Evolutionary conservation across 1,140 invertebrate genomes (phyloP), one percentile per base, ranked within the genome.

Genomic region (Eumeta japonica): DNA sequence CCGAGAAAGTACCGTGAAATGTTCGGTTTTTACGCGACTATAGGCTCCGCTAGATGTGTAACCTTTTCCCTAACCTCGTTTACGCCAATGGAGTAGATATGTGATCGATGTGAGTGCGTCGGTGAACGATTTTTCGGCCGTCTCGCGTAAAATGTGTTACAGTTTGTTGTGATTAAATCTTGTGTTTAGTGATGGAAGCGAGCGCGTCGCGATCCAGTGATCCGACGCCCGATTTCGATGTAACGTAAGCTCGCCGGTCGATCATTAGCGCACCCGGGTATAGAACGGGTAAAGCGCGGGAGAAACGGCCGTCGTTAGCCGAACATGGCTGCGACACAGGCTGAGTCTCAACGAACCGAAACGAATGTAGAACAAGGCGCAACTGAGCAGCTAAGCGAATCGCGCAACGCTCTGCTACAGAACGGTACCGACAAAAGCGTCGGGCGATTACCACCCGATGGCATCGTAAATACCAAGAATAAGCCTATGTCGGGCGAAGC

Each of bases 51-150:
- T 64, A 68, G 73, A 80, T 79, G 73, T 75, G 73, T 78, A 77
- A 78, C 74, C 76, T 79, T 79, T 79, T 80, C 78, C 79, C 79
- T 82, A 82, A 82, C 80, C 80, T 82, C 79, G 77, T 80, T 81
- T 80, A 79, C 79, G 77, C 79, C 80, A 81, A 79, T 82, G 78
- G 77, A 79, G 78, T 79, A 79, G 78, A 79, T 80, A 81, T 76
- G 75, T 79, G 79, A 79, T 79, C 76, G 77, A 81, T 81, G 79
- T 79, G 75, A 79, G 79, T 80, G 77, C 78, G 75, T 78, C 75
- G 60, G 77, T 80, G 76, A 77, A 78, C 73, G 78, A 79, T 78
- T 70, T 77, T 74, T 78, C 72, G 71, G 77, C 78, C 65, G 56
- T 62, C 66, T 66, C 44, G 58, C 59, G 59, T 35, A 18, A 36